Conservation (phyloP, 2,797 vertebrate species). For the Hemitrygon akajei region DNA sequence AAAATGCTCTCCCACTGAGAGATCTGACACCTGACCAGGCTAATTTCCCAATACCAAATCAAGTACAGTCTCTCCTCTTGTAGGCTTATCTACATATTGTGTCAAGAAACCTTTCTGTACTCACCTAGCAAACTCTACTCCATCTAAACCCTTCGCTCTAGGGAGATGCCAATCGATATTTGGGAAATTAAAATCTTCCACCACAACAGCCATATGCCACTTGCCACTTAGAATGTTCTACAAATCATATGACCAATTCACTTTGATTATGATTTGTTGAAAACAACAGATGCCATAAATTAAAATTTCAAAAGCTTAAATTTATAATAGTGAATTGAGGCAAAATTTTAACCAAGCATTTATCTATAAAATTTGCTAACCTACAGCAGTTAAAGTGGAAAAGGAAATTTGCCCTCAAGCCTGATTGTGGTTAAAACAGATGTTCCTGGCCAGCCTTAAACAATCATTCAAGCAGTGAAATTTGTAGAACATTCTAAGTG, state of each 20-base stretch:
- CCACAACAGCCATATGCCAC: too few relatives aligned
- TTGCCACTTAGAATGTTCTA: too few relatives aligned
- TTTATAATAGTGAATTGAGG: neutral
- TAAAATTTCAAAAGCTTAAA: neutral
- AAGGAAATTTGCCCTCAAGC: neutral
- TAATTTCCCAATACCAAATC: too few relatives aligned
- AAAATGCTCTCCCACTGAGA: too few relatives aligned
- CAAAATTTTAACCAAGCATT: neutral
- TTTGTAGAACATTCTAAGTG: neutral
- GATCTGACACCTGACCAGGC: too few relatives aligned
- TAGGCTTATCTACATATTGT: too few relatives aligned
- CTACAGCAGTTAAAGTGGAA: neutral
- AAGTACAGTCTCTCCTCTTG: too few relatives aligned
- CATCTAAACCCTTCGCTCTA: too few relatives aligned
- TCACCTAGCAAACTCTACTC: too few relatives aligned
- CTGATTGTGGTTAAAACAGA: neutral
- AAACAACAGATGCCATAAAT: neutral
- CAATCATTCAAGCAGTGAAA: neutral
- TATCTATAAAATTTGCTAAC: neutral
- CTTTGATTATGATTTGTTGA: neutral
- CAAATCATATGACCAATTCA: neutral
- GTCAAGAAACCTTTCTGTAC: too few relatives aligned
- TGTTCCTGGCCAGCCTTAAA: neutral
- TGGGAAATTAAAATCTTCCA: too few relatives aligned
- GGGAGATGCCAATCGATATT: too few relatives aligned